Conservation (phyloP, 2,888 invertebrate genomes). For the Bruchidius siliquastri region DNA sequence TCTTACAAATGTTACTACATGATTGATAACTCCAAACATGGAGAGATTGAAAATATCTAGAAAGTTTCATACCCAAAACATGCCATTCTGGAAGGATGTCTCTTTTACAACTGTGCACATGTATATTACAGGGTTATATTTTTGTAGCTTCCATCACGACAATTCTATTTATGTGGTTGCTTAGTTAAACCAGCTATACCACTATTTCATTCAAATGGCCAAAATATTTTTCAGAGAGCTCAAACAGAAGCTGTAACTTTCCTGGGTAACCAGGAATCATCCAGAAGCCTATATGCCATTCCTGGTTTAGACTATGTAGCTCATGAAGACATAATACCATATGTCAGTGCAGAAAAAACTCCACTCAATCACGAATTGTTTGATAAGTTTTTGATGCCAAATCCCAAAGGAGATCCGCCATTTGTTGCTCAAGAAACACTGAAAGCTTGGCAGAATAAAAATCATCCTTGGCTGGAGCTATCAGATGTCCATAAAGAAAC, state of each 20-base stretch:
- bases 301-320: constrained; percentile 97
- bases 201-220: background rate
- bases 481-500: constrained; percentile 97
- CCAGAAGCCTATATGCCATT: constrained; percentile 90
- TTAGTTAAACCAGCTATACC: too few relatives aligned
- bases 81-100: too few relatives aligned
- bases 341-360: constrained; percentile 79
- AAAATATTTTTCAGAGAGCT: constrained; percentile 65
- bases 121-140: too few relatives aligned
- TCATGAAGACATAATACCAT: constrained; percentile 96
- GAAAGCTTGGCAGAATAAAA: constrained; percentile 94
- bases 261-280: constrained; percentile 92
- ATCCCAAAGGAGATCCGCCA: constrained; percentile 80
- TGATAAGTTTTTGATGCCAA: constrained; percentile 85
- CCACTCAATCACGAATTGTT: constrained; percentile 95
- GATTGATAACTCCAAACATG: too few relatives aligned
- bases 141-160: too few relatives aligned
- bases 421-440: constrained; percentile 86
- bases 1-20: too few relatives aligned
- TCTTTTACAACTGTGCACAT: too few relatives aligned
- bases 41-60: too few relatives aligned
- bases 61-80: too few relatives aligned
- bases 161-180: too few relatives aligned
- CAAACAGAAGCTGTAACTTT: constrained; percentile 98
- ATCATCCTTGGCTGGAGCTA: constrained; percentile 94